Evolutionary conservation across 2,888 invertebrate genomes (phyloP).

Genomic region (Tetragonisca angustula): DNA sequence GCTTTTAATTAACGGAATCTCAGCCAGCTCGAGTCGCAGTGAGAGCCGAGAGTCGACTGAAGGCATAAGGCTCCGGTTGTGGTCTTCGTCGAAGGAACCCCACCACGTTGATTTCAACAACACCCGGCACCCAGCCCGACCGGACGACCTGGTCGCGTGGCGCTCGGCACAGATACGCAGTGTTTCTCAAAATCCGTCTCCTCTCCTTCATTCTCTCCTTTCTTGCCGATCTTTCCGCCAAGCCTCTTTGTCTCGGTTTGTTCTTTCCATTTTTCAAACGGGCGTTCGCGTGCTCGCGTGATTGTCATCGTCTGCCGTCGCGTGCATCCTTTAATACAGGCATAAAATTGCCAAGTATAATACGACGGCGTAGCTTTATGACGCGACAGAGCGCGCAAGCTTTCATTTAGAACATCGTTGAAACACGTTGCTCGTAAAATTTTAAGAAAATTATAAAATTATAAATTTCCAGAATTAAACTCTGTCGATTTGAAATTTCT

Average conservation of each 20-base stretch:
- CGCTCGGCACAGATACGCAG: conserved; percentile 80
- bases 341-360: too few relatives aligned
- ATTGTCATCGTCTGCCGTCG: not conserved
- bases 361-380: too few relatives aligned
- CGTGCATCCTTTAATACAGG: not conserved
- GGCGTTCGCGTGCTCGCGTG: too few relatives aligned
- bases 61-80: conserved; percentile 78
- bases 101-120: conserved; percentile 82
- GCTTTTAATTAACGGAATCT: conserved; percentile 77
- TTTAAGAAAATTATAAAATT: too few relatives aligned
- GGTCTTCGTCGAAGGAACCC: conserved; percentile 80
- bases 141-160: conserved; percentile 82
- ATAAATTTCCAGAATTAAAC: too few relatives aligned
- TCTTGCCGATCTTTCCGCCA: not conserved
- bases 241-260: not conserved
- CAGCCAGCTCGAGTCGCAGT: conserved; percentile 79
- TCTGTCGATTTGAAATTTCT: too few relatives aligned
- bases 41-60: conserved; percentile 83
- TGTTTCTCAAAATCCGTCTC: conserved; percentile 79
- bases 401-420: too few relatives aligned
- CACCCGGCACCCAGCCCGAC: conserved; percentile 79
- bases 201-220: conserved; percentile 36
- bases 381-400: too few relatives aligned
- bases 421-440: too few relatives aligned
- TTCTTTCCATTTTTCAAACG: not conserved